A percentile compares a stretch with the other conserved stretches of the same genome.
phyloP scores from a whole-genome alignment of 1,140 invertebrate genomes.

The Mamestra configurata region DNA sequence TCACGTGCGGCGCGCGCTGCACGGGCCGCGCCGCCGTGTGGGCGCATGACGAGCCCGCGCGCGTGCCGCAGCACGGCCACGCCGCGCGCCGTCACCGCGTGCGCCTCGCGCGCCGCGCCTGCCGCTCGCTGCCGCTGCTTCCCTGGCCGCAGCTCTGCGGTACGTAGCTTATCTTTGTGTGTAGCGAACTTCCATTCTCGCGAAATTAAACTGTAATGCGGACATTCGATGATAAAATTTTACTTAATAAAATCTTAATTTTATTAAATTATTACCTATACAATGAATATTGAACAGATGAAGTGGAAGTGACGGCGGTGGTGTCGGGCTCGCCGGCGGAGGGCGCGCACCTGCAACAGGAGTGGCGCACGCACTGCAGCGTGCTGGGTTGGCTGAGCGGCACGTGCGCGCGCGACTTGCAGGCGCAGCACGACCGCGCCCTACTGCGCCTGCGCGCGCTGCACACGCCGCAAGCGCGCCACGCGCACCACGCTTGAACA shows the following conservation, averaged over 20 bases:
- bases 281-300: constrained; percentile 47
- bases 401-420: constrained; percentile 2
- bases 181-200: no score
- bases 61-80: constrained; percentile 45
- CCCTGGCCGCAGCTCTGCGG: constrained; percentile 69
- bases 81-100: constrained; percentile 29
- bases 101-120: constrained; percentile 44
- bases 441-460: background rate
- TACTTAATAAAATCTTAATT: no score
- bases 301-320: constrained; percentile 43
- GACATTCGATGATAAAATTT: no score
- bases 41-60: constrained; percentile 50
- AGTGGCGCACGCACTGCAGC: background rate
- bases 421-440: background rate
- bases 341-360: constrained; percentile 56
- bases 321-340: constrained; percentile 39
- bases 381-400: background rate
- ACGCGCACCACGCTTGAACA: background rate
- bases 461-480: constrained; percentile 25
- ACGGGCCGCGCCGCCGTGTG: constrained; percentile 59
- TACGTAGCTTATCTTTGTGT: constrained; percentile 13
- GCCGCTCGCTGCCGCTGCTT: constrained; percentile 61
- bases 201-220: no score
- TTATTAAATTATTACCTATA: no score
- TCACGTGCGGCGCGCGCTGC: constrained; percentile 74